Evolutionary conservation across 1,140 invertebrate genomes (phyloP), one percentile per base, ranked within the genome.

Genomic region (Brachionus rubens): DNA sequence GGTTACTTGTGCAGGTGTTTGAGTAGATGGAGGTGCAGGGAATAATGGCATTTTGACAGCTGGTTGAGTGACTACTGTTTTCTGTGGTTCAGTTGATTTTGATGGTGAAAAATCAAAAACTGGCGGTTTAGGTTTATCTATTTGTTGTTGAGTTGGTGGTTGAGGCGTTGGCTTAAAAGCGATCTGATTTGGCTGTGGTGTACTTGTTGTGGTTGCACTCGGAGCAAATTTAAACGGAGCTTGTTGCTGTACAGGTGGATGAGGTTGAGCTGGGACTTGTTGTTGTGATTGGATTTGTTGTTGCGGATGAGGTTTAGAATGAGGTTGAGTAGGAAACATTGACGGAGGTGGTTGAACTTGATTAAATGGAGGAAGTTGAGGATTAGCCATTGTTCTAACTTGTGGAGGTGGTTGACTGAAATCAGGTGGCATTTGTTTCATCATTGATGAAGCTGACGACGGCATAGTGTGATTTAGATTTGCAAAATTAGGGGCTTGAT

Each of bases 91-190:
- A 6, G n/a, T 9, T 72, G 46, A 30, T 54, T 72, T 72, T 4
- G 43, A 28, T n/a, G 68, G 68, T 14, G 68, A 50, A 14, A 72
- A 41, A 40, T 72, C 46, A 72, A 72, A 72, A 21, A 50, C 19
- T 14, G 68, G 46, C 1, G 46, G 46, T 26, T 72, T 72, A 24
- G 40, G 59, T 12, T 65, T 65, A 43, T 65, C 59, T 12, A 5
- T 26, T 65, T 65, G 59, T 30, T 10, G 4, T 21, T 41, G 59
- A 43, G 26, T 28, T 14, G 36, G 21, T 43, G 40, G 41, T 65
- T 65, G 36, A 7, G 33, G 40, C 9, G 40, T 9, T 65, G 16
- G 59, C 43, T 65, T 65, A 43, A 65, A 65, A 24, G 40, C 19
- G 26, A 65, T 43, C 24, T 41, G 36, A 28, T 65, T 65, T 2